Conservation (phyloP, 2,888 invertebrate genomes). For the Conus canariensis region DNA sequence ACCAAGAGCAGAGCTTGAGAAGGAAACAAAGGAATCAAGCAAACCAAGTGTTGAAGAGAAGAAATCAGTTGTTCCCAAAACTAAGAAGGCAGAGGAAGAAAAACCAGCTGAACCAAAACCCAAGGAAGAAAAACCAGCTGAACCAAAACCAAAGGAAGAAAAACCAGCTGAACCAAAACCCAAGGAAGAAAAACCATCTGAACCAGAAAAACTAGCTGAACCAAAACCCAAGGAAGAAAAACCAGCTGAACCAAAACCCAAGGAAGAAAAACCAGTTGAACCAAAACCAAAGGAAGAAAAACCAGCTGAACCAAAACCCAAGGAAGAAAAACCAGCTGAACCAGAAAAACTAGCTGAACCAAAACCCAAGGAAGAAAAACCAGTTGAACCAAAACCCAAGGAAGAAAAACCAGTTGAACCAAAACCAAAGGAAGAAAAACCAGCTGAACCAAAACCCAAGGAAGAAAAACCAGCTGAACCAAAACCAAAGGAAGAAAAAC, state of each 20-base stretch:
- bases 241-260: too few relatives aligned
- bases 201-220: too few relatives aligned
- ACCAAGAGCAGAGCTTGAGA: not conserved
- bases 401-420: conserved; percentile 30
- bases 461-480: conserved; percentile 14
- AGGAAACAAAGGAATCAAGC: not conserved
- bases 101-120: not conserved
- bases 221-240: too few relatives aligned
- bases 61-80: conserved; percentile 29
- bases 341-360: not conserved
- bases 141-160: not conserved
- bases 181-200: conserved; percentile 9
- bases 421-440: not conserved
- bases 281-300: conserved; percentile 1
- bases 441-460: conserved; percentile 14
- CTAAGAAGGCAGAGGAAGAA: conserved; percentile 17
- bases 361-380: conserved; percentile 16
- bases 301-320: not conserved
- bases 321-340: too few relatives aligned
- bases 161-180: not conserved
- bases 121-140: conserved; percentile 30
- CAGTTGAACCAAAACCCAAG: not conserved
- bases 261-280: not conserved
- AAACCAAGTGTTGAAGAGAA: not conserved
- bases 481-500: not conserved